These are phyloP conservation scores for Carduelis carduelis DNA, from an alignment of 2,797 vertebrate species.

Conservation along the genomic window DNA sequence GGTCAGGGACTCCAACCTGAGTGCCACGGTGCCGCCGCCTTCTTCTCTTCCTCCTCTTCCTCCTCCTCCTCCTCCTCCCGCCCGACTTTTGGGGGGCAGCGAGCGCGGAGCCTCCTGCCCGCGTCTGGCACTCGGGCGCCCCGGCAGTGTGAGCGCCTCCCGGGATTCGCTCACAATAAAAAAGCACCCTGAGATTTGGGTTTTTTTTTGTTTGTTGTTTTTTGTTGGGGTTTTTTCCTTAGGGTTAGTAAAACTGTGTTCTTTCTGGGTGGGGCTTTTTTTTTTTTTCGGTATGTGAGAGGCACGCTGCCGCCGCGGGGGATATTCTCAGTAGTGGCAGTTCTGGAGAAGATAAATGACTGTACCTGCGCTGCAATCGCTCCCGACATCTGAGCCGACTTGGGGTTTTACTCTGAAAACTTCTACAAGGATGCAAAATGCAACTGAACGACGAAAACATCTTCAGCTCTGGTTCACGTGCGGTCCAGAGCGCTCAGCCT, in stretches of 20 bases:
- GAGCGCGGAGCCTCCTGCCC: not conserved
- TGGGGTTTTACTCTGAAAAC: not conserved
- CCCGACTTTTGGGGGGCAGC: not conserved
- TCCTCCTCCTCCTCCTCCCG: not conserved
- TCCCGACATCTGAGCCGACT: not conserved
- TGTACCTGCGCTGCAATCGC: not conserved
- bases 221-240: not conserved
- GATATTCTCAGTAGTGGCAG: not conserved
- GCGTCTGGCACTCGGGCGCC: not conserved
- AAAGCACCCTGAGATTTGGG: not conserved
- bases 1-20: not conserved
- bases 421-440: not conserved
- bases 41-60: not conserved
- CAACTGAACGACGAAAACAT: not conserved
- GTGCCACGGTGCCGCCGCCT: not conserved
- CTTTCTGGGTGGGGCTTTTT: not conserved
- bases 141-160: not conserved
- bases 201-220: not conserved
- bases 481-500: not conserved
- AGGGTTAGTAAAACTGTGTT: not conserved
- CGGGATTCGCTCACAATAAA: not conserved
- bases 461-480: not conserved
- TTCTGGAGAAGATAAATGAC: constrained; percentile 16
- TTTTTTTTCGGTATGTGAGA: not conserved
- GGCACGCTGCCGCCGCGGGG: not conserved